These are phyloP conservation scores for Cerceris rybyensis DNA, from an alignment of 2,888 invertebrate species.

Conservation along the genomic window DNA sequence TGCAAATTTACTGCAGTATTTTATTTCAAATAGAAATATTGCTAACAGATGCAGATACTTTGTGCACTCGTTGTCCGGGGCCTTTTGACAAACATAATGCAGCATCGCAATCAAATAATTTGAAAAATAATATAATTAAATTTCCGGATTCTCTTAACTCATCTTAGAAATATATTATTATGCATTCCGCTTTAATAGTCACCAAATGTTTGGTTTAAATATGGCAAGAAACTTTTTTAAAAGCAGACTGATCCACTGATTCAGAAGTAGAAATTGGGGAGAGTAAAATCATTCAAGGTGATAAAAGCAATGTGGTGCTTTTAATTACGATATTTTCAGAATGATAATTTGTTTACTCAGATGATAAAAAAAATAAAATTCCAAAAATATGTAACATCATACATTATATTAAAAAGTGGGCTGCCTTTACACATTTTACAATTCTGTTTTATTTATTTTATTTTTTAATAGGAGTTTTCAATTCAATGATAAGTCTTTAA, in stretches of 20 bases:
- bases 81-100: conserved; percentile 66
- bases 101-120: conserved; percentile 20
- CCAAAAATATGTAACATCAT: too few species aligned
- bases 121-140: conserved; percentile 46
- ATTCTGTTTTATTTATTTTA: too few species aligned
- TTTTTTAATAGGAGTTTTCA: too few species aligned
- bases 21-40: conserved; percentile 73
- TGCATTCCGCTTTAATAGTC: background rate
- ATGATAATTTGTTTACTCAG: too few species aligned
- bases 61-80: conserved; percentile 32
- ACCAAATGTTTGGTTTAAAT: background rate
- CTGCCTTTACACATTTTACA: too few species aligned
- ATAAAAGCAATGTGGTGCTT: too few species aligned
- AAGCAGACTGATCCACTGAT: too few species aligned
- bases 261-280: background rate
- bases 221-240: background rate
- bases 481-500: too few species aligned
- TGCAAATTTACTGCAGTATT: conserved; percentile 67
- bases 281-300: background rate
- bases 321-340: too few species aligned
- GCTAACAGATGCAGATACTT: conserved; percentile 73
- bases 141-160: conserved; percentile 37
- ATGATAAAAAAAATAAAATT: too few species aligned
- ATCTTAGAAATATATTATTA: background rate
- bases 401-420: too few species aligned